Evolutionary conservation across 2,113 vertebrate genomes (phyloP), one percentile per base, ranked within the genome.

Genomic region (Neodontobutis hainanensis): DNA sequence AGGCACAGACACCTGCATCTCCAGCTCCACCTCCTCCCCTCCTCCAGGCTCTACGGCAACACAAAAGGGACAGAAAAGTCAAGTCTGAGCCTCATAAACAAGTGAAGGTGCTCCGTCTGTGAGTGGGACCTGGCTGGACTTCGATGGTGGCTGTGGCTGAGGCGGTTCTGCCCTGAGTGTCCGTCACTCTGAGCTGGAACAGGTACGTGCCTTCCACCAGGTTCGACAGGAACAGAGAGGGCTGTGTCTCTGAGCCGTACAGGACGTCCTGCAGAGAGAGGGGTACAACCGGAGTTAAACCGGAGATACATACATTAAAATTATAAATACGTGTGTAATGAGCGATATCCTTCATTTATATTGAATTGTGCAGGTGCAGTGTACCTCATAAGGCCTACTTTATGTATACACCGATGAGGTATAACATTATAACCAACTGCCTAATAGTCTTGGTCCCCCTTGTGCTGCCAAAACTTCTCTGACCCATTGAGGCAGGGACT

Each of bases 191-290:
- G 77, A 98, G 87, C 78, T 90, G 94, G 85, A 97, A 97, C 44
- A 92, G 85, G 68, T 98, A 97, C 50, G 91, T 91, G 2, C 95
- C 96, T 76, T 98, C 94, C 36, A 97, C 95, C 77, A 98, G 93
- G 75, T 95, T 95, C 16, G 91, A 85, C 11, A 98, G 88, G 81
- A 93, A 94, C 27, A 98, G 90, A 0, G 87, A 85, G 12, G 91
- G 83, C 53, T 90, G 73, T 0, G 76, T 89, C 16, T 94, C 92
- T 2, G 96, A 97, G 59, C 86, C 88, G 15, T 90, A 92, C 40
- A 97, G 85, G 10, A 95, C 90, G 32, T 96, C 95, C 96, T 98
- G 86, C 0, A 64, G 2, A 64, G 59, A 61, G 14, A 5, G 6
- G 19, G 19, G 19, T 27, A 27, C 19, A 27, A 40, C 38, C 8